Evolutionary conservation across 1,140 invertebrate genomes (phyloP).

Genomic region (Holotrichia oblita): DNA sequence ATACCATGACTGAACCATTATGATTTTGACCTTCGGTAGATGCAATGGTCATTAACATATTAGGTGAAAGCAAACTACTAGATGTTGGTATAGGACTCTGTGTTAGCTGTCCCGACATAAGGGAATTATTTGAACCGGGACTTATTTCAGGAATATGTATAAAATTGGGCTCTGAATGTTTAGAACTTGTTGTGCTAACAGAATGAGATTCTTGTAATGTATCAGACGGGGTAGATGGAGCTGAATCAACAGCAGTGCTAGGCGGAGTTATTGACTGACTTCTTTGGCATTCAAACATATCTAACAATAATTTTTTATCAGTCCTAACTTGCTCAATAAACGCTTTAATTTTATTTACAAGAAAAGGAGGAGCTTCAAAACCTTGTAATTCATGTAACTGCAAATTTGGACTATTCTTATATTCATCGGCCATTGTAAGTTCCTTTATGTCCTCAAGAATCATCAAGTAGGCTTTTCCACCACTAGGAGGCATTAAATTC

Average conservation of each 20-base stretch:
- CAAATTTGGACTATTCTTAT: slow-evolving; percentile 73
- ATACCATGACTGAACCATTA: slow-evolving; percentile 45
- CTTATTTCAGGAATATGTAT: slow-evolving; percentile 59
- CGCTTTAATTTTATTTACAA: slow-evolving; percentile 75
- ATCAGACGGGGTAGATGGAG: slow-evolving; percentile 56
- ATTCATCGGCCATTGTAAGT: slow-evolving; percentile 75
- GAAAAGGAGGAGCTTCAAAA: slow-evolving; percentile 77
- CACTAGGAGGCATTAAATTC: slow-evolving; percentile 78
- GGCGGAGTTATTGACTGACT: slow-evolving; percentile 58
- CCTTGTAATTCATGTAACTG: slow-evolving; percentile 74
- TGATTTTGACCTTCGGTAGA: slow-evolving; percentile 46
- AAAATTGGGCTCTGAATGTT: slow-evolving; percentile 55
- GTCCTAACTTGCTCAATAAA: slow-evolving; percentile 63
- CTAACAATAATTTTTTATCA: slow-evolving; percentile 54
- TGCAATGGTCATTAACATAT: slow-evolving; percentile 50
- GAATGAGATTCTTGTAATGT: slow-evolving; percentile 51
- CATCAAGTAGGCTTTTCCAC: slow-evolving; percentile 82
- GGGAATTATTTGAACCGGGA: slow-evolving; percentile 57
- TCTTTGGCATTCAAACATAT: slow-evolving; percentile 54
- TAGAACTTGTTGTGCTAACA: slow-evolving; percentile 53
- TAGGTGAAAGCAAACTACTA: slow-evolving; percentile 49
- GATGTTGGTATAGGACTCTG: slow-evolving; percentile 48
- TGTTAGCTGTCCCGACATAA: slow-evolving; percentile 55
- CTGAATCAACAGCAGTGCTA: slow-evolving; percentile 52
- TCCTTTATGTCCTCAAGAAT: slow-evolving; percentile 82